Percentiles rank a stretch among this genome's conserved stretches.
Evolutionary conservation across 2,888 invertebrate genomes (phyloP).

Genomic region (Drosophila dives): DNA sequence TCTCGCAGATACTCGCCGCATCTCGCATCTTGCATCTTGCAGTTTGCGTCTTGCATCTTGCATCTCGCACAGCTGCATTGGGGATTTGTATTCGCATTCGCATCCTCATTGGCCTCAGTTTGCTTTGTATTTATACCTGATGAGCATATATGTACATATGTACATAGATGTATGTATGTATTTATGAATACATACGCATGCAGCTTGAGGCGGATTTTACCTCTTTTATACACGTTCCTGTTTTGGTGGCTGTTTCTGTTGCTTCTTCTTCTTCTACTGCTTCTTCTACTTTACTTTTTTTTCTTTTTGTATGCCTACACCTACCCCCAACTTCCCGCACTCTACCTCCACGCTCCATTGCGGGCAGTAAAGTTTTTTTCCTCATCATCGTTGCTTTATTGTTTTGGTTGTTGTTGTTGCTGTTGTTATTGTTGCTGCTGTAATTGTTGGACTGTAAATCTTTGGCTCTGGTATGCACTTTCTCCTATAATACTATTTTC

Average conservation of each 20-base stretch:
- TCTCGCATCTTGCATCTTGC: background rate
- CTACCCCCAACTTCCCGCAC: background rate
- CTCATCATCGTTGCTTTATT: slow-evolving; percentile 22
- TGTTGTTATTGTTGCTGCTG: slow-evolving; percentile 51
- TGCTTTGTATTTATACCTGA: slow-evolving; percentile 31
- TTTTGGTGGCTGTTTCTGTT: slow-evolving; percentile 26
- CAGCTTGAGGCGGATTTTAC: slow-evolving; percentile 72
- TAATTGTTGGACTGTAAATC: slow-evolving; percentile 75
- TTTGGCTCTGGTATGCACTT: slow-evolving; percentile 74
- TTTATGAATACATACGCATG: slow-evolving; percentile 2
- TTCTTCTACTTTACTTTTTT: background rate
- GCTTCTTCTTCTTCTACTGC: slow-evolving; percentile 2
- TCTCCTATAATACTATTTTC: slow-evolving; percentile 78
- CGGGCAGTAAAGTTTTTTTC: slow-evolving; percentile 35
- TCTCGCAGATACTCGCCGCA: slow-evolving; percentile 51
- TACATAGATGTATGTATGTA: slow-evolving; percentile 10
- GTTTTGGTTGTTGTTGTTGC: slow-evolving; percentile 23
- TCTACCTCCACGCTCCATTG: slow-evolving; percentile 34
- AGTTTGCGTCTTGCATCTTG: background rate
- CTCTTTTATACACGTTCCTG: slow-evolving; percentile 79
- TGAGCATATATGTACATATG: slow-evolving; percentile 28
- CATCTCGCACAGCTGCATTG: slow-evolving; percentile 18
- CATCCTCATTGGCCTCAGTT: slow-evolving; percentile 28
- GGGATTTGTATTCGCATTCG: background rate
- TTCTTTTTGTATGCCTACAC: slow-evolving; percentile 1